Evolutionary conservation across 1,140 invertebrate species (phyloP), one percentile per base, ranked within the genome.

Genomic region (Zaprionus ghesquierei): DNA sequence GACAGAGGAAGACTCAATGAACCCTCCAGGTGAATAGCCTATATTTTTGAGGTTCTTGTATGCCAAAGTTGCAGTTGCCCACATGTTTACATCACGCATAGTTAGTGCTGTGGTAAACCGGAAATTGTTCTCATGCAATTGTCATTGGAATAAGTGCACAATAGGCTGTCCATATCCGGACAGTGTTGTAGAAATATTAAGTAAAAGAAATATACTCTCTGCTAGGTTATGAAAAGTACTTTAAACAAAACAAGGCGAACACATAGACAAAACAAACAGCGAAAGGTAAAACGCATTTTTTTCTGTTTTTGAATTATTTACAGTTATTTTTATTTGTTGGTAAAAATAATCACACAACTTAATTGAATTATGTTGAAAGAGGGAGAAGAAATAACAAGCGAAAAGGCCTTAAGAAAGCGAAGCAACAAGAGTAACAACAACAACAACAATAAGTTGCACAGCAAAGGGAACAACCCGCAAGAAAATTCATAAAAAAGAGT

Each of bases 331-430:
- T 66, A 25, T 65, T 75, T 78, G 73, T 60, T 79, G 29, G 66
- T 63, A 61, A 81, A 87, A 87, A 86, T 79, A 86, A 87, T 81
- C 82, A 86, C 75, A 79, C 71, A 87, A 86, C 79, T 81, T 86
- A 86, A 86, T 86, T 87, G 68, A 87, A 86, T 86, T 68, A 86
- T 76, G 82, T 69, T 68, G 64, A 71, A 60, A 60, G 77, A 66
- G 38, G n/a, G n/a, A 20, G 20, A 44, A 50, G 44, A 63, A 33
- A 77, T 65, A 85, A 81, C 69, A 85, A 71, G 69, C 68, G 78
- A 77, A 85, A 84, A 77, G 64, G 76, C 59, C 59, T 35, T 61
- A 61, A 60, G 64, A 74, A 74, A 73, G 23, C 38, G 55, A 8
- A 18, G 18, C 44, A 55, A n/a, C 25, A 61, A 63, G n/a, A n/a